Percentiles rank a stretch among this genome's conserved stretches.
Conservation (phyloP, 2,888 invertebrate species). For the Coecobrya sp. region DNA sequence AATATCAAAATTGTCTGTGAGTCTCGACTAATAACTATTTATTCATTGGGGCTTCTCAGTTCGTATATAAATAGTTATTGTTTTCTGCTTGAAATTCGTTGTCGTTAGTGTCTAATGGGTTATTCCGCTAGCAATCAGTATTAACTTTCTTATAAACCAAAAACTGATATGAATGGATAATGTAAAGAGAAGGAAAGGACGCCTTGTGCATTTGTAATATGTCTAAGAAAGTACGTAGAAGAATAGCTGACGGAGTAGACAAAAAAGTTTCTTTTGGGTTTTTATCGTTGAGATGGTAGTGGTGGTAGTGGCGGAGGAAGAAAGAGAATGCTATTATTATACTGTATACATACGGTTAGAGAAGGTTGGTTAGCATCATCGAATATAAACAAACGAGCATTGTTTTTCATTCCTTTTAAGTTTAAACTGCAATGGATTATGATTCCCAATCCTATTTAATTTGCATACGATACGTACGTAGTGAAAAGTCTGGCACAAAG, state of each 20-base stretch:
- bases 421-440: slow-evolving; percentile 57
- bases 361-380: background rate
- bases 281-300: background rate
- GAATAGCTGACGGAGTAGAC: slow-evolving; percentile 44
- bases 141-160: slow-evolving; percentile 36
- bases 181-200: slow-evolving; percentile 28
- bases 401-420: slow-evolving; percentile 57
- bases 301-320: background rate
- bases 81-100: slow-evolving; percentile 44
- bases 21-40: background rate
- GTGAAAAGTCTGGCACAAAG: slow-evolving; percentile 12
- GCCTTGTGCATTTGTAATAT: slow-evolving; percentile 61
- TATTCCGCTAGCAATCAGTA: background rate
- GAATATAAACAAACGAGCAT: slow-evolving; percentile 57
- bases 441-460: slow-evolving; percentile 74
- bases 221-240: background rate
- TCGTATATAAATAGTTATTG: slow-evolving; percentile 46
- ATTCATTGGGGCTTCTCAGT: background rate
- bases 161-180: slow-evolving; percentile 46
- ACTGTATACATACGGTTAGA: background rate
- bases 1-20: background rate
- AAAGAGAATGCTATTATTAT: background rate
- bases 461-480: slow-evolving; percentile 74
- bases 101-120: background rate
- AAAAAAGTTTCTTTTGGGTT: slow-evolving; percentile 14